Conservation (phyloP, 53 echinoderm and acorn worm genomes). For the Antedon mediterranea region DNA sequence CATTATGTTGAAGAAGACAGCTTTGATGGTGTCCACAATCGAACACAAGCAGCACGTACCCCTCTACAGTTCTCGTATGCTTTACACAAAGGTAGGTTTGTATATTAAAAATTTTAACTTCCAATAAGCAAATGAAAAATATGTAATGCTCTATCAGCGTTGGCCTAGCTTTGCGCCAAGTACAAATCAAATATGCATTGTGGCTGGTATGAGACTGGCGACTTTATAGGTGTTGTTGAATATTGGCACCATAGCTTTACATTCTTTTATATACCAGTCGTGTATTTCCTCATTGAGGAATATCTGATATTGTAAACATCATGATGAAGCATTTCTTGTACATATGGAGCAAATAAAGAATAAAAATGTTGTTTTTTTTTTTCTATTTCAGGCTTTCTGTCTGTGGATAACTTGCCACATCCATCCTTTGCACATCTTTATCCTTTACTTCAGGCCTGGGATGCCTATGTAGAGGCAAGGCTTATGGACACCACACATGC, state of each 20-base stretch:
- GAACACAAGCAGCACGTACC: not conserved
- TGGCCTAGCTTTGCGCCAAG: too few relatives aligned
- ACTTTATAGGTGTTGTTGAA: too few relatives aligned
- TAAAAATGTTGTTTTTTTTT: not conserved
- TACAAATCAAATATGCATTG: too few relatives aligned
- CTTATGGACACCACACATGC: slow-evolving; percentile 6
- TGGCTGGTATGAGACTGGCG: too few relatives aligned
- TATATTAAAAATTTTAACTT: not conserved
- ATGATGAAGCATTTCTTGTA: too few relatives aligned
- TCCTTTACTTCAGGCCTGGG: slow-evolving; percentile 46
- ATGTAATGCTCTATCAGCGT: too few relatives aligned
- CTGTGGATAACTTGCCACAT: slow-evolving; percentile 52
- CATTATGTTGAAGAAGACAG: slow-evolving; percentile 9
- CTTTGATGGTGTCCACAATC: not conserved
- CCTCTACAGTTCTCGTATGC: slow-evolving; percentile 35
- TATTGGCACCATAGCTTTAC: too few relatives aligned
- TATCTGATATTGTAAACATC: too few relatives aligned
- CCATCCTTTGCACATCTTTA: slow-evolving; percentile 56
- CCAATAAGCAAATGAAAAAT: too few relatives aligned
- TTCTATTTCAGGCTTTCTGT: slow-evolving; percentile 53
- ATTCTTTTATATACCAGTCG: too few relatives aligned
- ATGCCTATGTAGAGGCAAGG: slow-evolving; percentile 22
- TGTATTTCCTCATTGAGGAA: too few relatives aligned
- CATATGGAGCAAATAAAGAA: too few relatives aligned
- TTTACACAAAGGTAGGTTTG: slow-evolving; percentile 19